Evolutionary conservation across 2,888 invertebrate species (phyloP).

Genomic region (Trichopria drosophilae): DNA sequence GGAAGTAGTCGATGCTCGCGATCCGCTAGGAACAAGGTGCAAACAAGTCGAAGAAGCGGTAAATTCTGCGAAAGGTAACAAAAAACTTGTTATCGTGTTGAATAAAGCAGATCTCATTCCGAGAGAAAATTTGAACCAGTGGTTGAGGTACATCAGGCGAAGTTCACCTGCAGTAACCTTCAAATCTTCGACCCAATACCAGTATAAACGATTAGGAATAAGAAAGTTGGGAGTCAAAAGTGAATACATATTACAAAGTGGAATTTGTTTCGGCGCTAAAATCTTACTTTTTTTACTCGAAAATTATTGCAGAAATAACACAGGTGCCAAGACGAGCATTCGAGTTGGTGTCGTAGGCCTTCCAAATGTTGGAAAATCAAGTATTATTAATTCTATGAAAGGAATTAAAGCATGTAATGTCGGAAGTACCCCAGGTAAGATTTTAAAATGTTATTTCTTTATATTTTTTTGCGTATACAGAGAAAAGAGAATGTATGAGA

Average conservation of each 20-base stretch:
- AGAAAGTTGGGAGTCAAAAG: constrained; percentile 66
- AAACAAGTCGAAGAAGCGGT: constrained; percentile 82
- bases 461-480: too few species aligned
- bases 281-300: constrained; percentile 86
- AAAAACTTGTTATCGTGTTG: constrained; percentile 89
- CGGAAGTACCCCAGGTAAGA: constrained; percentile 93
- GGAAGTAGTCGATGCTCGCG: constrained; percentile 93
- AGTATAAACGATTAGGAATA: constrained; percentile 80
- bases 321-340: constrained; percentile 71
- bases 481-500: too few species aligned
- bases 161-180: constrained; percentile 86
- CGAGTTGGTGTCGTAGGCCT: constrained; percentile 93
- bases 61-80: constrained; percentile 72
- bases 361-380: constrained; percentile 99
- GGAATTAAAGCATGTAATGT: constrained; percentile 90
- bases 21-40: constrained; percentile 82
- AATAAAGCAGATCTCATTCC: constrained; percentile 98
- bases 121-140: constrained; percentile 80
- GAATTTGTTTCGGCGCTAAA: constrained; percentile 91
- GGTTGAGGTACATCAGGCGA: constrained; percentile 87
- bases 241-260: constrained; percentile 69
- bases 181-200: too few species aligned
- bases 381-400: constrained; percentile 97
- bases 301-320: constrained; percentile 89
- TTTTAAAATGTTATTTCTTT: too few species aligned